Evolutionary conservation across 2,113 vertebrate species (phyloP).

Genomic region (Dolichotis patagonum): DNA sequence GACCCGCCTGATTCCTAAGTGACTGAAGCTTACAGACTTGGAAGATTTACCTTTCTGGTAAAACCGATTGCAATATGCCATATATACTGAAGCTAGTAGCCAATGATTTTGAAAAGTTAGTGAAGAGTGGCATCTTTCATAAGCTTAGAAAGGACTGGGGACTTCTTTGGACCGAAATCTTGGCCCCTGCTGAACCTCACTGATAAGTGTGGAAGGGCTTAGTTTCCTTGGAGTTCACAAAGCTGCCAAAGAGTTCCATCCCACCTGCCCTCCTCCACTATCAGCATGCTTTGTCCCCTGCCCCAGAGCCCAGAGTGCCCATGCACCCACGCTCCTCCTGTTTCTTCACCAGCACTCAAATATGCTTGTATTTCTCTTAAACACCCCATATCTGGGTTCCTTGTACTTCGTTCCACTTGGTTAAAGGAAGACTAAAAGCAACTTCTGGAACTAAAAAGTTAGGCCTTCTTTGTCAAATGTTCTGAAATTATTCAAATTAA

Average conservation of each 20-base stretch:
- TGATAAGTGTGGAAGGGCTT: not conserved
- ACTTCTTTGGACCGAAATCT: not conserved
- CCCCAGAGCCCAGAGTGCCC: not conserved
- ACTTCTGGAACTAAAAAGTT: not conserved
- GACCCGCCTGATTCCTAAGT: not conserved
- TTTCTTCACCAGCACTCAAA: not conserved
- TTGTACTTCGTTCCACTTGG: not conserved
- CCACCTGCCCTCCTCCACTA: fast-evolving
- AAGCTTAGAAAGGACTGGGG: not conserved
- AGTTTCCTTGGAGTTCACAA: not conserved
- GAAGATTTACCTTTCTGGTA: not conserved
- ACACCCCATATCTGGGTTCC: not conserved
- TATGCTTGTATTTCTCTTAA: not conserved
- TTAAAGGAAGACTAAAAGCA: not conserved
- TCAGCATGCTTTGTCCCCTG: too few species aligned
- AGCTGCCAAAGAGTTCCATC: not conserved
- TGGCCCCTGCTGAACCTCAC: not conserved
- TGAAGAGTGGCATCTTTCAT: not conserved
- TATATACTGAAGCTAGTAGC: not conserved
- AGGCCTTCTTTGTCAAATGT: not conserved
- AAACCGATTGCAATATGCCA: not conserved
- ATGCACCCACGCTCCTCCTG: not conserved
- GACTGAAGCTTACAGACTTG: not conserved
- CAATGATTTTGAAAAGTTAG: not conserved
- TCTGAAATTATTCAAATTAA: not conserved